A percentile compares a stretch with the other conserved stretches of the same genome.
Conservation (phyloP, 2,888 invertebrate species). For the Timema podura region DNA sequence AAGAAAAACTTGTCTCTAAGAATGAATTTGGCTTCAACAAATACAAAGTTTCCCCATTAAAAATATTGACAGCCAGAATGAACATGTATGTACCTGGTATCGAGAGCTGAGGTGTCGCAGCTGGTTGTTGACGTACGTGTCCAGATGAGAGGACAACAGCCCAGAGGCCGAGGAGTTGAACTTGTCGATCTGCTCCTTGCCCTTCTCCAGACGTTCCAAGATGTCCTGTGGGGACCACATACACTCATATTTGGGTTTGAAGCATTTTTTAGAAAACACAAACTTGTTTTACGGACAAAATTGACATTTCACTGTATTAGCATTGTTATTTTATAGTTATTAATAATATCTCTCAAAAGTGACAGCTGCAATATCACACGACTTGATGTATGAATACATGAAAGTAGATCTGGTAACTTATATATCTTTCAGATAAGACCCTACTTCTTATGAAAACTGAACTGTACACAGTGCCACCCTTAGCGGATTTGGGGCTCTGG, state of each 20-base stretch:
- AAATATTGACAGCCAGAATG: no score
- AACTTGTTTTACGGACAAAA: background rate
- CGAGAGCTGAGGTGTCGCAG: conserved; percentile 79
- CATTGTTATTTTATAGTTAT: background rate
- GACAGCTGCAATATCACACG: background rate
- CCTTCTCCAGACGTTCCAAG: conserved; percentile 67
- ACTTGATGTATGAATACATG: no score
- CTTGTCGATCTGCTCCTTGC: conserved; percentile 76
- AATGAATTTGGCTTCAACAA: no score
- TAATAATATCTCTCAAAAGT: background rate
- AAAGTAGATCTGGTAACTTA: no score
- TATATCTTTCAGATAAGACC: no score
- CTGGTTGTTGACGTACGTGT: conserved; percentile 84
- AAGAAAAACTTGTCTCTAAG: no score
- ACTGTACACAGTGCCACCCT: no score
- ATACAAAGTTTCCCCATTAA: no score
- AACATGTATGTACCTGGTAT: conserved; percentile 56
- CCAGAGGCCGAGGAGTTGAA: conserved; percentile 76
- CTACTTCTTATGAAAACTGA: no score
- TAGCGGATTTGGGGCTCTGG: no score
- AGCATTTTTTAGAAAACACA: background rate
- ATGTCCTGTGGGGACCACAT: conserved; percentile 53
- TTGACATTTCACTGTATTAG: background rate
- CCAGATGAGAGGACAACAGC: conserved; percentile 75
- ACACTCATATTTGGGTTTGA: no score